phyloP scores from a whole-genome alignment of 2,888 invertebrate genomes.

The Polydrusus pterygomalis region DNA sequence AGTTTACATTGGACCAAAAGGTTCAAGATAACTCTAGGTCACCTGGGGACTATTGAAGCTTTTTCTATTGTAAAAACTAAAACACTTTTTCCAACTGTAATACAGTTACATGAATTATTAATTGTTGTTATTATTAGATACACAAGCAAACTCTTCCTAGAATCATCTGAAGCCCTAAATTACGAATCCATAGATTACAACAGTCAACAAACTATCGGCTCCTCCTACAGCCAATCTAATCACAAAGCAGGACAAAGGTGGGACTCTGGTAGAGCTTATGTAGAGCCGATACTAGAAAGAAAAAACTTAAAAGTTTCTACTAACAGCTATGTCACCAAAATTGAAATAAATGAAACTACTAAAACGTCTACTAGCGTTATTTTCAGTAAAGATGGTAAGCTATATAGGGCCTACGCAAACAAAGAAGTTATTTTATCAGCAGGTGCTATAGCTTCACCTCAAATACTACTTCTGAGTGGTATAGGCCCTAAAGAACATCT shows the following conservation, averaged over 20 bases:
- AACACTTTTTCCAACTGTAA: no score
- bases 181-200: slow-evolving; percentile 82
- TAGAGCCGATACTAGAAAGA: slow-evolving; percentile 79
- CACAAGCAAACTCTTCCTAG: slow-evolving; percentile 21
- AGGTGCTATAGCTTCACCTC: slow-evolving; percentile 85
- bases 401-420: slow-evolving; percentile 65
- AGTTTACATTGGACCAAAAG: no score
- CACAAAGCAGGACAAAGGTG: slow-evolving; percentile 82
- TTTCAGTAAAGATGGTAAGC: slow-evolving; percentile 76
- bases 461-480: slow-evolving; percentile 88
- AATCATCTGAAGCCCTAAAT: slow-evolving; percentile 75
- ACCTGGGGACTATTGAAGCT: no score
- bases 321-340: no score
- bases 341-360: slow-evolving; percentile 61
- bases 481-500: slow-evolving; percentile 80
- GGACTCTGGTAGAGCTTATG: slow-evolving; percentile 84
- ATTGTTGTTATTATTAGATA: slow-evolving; percentile 27
- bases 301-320: slow-evolving; percentile 77
- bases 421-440: no score
- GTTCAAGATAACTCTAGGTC: no score
- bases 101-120: background rate
- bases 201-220: slow-evolving; percentile 77
- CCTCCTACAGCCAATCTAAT: slow-evolving; percentile 80
- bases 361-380: slow-evolving; percentile 80
- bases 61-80: no score